Evolutionary conservation across 1,140 invertebrate species (phyloP).

Genomic region (Heliothis virescens): DNA sequence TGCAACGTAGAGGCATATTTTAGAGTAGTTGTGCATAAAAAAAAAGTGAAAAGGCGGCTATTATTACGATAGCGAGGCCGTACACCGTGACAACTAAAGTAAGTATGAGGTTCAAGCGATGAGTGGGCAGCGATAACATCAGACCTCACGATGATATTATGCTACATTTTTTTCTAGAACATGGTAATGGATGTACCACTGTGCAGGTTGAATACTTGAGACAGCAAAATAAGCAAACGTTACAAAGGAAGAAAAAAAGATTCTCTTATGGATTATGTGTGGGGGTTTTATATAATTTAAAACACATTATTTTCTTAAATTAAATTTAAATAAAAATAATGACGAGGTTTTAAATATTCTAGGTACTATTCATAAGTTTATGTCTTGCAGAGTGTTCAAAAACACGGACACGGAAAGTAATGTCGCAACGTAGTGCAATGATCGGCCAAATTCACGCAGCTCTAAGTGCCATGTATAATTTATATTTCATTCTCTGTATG

Average conservation of each 20-base stretch:
- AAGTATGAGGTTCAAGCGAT: slow-evolving; percentile 27
- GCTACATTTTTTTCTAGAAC: slow-evolving; percentile 10
- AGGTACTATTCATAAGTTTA: neutral
- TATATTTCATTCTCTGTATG: slow-evolving; percentile 2
- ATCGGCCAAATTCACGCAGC: slow-evolving; percentile 31
- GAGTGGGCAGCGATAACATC: slow-evolving; percentile 37
- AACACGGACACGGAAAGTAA: slow-evolving; percentile 41
- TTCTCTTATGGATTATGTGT: too few species aligned
- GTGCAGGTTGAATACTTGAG: neutral
- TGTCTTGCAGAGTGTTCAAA: slow-evolving; percentile 10
- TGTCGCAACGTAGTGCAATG: slow-evolving; percentile 36
- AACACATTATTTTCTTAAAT: too few species aligned
- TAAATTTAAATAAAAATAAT: neutral
- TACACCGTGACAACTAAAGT: slow-evolving; percentile 50
- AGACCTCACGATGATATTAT: slow-evolving; percentile 5
- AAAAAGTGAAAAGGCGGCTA: slow-evolving; percentile 59
- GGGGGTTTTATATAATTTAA: too few species aligned
- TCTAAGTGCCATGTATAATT: slow-evolving; percentile 30
- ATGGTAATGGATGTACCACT: slow-evolving; percentile 14
- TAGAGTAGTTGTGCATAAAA: slow-evolving; percentile 54
- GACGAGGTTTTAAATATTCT: too few species aligned
- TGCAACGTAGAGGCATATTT: slow-evolving; percentile 56
- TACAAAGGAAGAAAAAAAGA: too few species aligned
- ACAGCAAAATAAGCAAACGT: neutral
- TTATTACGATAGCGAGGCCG: slow-evolving; percentile 52